Conservation (phyloP, 2,797 vertebrate species). For the Falco peregrinus region DNA sequence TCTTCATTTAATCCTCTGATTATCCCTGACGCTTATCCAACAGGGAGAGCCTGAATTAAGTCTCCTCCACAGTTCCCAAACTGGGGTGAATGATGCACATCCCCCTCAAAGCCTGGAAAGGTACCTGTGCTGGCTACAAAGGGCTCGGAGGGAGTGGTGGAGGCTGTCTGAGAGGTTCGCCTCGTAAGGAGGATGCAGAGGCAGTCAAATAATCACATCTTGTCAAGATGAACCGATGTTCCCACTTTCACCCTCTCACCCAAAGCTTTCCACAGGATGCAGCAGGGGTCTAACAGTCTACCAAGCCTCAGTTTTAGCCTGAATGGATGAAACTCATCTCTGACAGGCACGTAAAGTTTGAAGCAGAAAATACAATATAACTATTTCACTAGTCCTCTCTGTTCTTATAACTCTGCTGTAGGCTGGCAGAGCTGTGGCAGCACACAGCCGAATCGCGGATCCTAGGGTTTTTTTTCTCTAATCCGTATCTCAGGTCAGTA, state of each 20-base stretch:
- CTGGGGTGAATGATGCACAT: not conserved
- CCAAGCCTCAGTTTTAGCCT: not conserved
- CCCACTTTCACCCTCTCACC: not conserved
- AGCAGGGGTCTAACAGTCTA: not conserved
- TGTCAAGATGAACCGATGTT: not conserved
- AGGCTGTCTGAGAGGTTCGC: not conserved
- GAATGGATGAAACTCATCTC: not conserved
- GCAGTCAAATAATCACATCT: not conserved
- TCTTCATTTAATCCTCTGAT: not conserved
- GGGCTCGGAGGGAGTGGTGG: accelerated
- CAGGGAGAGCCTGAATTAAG: not conserved
- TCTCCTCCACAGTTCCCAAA: not conserved
- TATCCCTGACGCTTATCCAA: not conserved
- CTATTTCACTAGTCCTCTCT: not conserved
- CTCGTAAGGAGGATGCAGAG: not conserved
- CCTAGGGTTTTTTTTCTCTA: not conserved
- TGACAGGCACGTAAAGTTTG: not conserved
- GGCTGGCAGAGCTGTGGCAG: not conserved
- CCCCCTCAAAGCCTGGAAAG: not conserved
- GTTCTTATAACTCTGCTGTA: not conserved
- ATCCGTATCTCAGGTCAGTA: not conserved
- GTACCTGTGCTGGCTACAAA: not conserved
- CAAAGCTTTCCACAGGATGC: not conserved
- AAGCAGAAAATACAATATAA: not conserved
- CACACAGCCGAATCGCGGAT: not conserved